These are phyloP conservation scores for Lucilia cuprina DNA, from an alignment of 1,140 invertebrate species.

Conservation along the genomic window DNA sequence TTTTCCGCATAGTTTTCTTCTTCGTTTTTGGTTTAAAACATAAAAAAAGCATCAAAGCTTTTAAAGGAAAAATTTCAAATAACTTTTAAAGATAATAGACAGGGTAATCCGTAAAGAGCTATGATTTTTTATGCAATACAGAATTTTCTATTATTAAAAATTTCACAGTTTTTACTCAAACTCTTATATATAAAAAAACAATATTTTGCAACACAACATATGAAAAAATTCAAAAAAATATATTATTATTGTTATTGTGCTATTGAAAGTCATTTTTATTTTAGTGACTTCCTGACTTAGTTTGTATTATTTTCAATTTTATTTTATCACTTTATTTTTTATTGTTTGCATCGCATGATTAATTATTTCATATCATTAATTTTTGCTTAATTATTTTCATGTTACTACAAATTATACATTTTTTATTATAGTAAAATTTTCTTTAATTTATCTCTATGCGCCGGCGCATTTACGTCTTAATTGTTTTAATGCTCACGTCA, in stretches of 20 bases:
- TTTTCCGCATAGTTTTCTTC: too few species aligned
- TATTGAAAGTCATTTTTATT: neutral
- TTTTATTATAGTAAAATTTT: too few species aligned
- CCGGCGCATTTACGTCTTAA: constrained; percentile 21
- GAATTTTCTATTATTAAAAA: too few species aligned
- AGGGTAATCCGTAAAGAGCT: too few species aligned
- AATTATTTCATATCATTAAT: neutral
- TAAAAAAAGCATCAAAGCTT: too few species aligned
- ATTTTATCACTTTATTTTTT: neutral
- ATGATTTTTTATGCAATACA: too few species aligned
- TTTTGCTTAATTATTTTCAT: too few species aligned
- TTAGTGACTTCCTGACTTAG: constrained; percentile 29
- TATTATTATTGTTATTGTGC: neutral
- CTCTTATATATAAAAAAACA: neutral
- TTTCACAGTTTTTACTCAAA: too few species aligned
- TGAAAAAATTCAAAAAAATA: neutral
- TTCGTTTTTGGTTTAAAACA: too few species aligned
- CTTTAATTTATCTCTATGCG: neutral
- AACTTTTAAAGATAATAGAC: too few species aligned
- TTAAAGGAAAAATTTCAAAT: too few species aligned
- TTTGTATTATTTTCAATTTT: neutral
- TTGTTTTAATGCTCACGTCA: constrained; percentile 25
- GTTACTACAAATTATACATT: too few species aligned
- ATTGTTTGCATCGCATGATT: neutral
- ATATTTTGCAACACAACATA: constrained; percentile 3